Conservation (phyloP, 23 tunicate genomes). For the Trididemnum clinides region DNA sequence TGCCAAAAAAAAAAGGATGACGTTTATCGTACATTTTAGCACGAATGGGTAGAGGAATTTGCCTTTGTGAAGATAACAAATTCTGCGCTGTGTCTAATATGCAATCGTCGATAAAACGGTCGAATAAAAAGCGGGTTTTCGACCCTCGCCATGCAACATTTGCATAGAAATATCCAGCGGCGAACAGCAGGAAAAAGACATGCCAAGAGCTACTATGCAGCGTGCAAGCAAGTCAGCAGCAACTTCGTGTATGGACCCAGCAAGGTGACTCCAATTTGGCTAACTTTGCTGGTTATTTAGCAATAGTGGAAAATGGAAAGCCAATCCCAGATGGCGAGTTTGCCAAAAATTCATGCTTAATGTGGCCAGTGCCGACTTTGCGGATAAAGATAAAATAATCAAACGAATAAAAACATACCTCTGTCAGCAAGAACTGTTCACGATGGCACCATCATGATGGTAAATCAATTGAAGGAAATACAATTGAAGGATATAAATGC, state of each 20-base stretch:
- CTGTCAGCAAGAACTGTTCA: slow-evolving; percentile 42
- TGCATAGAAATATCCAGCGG: slow-evolving; percentile 46
- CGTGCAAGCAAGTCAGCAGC: slow-evolving; percentile 48
- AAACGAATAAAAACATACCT: slow-evolving; percentile 35
- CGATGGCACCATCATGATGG: slow-evolving; percentile 38
- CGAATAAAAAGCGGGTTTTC: slow-evolving; percentile 26
- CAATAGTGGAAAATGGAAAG: slow-evolving; percentile 32
- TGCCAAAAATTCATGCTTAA: slow-evolving; percentile 44
- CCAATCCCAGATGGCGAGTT: slow-evolving; percentile 44
- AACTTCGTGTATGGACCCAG: slow-evolving; percentile 38
- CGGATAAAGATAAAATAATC: not conserved
- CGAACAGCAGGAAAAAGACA: slow-evolving; percentile 42
- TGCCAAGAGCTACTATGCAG: slow-evolving; percentile 33
- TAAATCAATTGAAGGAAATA: slow-evolving; percentile 42
- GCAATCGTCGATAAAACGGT: slow-evolving; percentile 42
- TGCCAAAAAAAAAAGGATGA: slow-evolving; percentile 41
- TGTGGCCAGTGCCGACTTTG: slow-evolving; percentile 21
- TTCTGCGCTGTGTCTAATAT: slow-evolving; percentile 31
- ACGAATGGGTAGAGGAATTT: slow-evolving; percentile 39
- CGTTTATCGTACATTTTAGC: slow-evolving; percentile 37
- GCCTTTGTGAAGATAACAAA: slow-evolving; percentile 30
- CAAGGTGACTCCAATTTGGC: slow-evolving; percentile 49
- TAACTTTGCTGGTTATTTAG: slow-evolving; percentile 45
- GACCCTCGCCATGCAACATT: slow-evolving; percentile 32
- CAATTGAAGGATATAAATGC: slow-evolving; percentile 45